phyloP scores from a whole-genome alignment of 2,888 invertebrate species.

The Cremastinae sp. region DNA sequence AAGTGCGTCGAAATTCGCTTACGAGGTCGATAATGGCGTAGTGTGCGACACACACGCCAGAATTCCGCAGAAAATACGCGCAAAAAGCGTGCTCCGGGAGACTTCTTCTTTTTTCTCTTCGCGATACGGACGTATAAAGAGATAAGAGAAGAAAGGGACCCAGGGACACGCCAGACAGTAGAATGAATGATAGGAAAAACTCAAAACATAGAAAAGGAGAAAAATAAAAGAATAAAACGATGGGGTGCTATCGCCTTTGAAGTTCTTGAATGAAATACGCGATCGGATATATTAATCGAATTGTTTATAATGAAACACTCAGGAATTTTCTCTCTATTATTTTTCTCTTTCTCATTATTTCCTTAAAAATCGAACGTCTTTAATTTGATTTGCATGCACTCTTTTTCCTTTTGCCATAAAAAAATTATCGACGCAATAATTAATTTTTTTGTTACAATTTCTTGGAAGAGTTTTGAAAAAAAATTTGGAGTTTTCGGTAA shows the following conservation, averaged over 20 bases:
- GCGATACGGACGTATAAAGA: conserved; percentile 18
- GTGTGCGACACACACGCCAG: conserved; percentile 18
- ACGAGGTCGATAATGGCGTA: conserved; percentile 62
- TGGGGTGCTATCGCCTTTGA: conserved; percentile 62
- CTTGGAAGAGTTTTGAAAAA: too few species aligned
- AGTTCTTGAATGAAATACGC: conserved; percentile 66
- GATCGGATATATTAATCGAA: conserved; percentile 73
- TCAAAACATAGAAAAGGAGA: background rate
- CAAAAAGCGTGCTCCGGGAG: conserved; percentile 19
- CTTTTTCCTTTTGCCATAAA: too few species aligned
- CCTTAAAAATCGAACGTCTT: too few species aligned
- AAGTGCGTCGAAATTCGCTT: conserved; percentile 64
- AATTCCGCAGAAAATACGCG: background rate
- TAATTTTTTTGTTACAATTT: too few species aligned
- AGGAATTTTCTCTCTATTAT: background rate
- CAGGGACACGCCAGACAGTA: conserved; percentile 27
- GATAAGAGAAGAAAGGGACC: conserved; percentile 32
- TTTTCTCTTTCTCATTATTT: background rate
- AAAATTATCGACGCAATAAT: too few species aligned
- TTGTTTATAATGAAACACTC: conserved; percentile 59
- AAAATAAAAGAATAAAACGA: conserved; percentile 15
- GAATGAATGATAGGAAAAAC: conserved; percentile 15
- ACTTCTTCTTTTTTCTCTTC: background rate
- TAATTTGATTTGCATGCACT: too few species aligned
- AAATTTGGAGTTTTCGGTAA: too few species aligned